Percentiles rank a stretch among this genome's conserved stretches.
Evolutionary conservation across 1,140 invertebrate genomes (phyloP).

Genomic region (Trypoxylus dichotomus): DNA sequence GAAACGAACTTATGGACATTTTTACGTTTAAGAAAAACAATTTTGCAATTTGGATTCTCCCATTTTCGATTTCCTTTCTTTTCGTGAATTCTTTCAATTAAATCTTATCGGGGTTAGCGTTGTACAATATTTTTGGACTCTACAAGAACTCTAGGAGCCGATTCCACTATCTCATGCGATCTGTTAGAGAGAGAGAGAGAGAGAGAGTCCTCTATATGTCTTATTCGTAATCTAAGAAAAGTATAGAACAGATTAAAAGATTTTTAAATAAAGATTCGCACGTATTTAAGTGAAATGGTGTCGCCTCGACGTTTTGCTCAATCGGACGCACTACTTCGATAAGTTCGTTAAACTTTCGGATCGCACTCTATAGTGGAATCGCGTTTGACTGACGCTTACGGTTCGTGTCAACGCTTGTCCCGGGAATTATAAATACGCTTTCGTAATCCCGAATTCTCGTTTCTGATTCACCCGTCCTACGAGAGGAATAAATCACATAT

Average conservation of each 20-base stretch:
- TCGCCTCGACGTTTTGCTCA: no score
- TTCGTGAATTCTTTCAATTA: not conserved
- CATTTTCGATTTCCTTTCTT: not conserved
- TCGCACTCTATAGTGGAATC: conserved; percentile 50
- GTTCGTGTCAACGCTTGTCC: conserved; percentile 69
- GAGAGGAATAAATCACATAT: conserved; percentile 38
- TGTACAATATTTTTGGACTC: conserved; percentile 40
- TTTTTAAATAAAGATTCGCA: no score
- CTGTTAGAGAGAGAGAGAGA: conserved; percentile 14
- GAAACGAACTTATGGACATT: no score
- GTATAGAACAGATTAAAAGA: no score
- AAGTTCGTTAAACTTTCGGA: conserved; percentile 38
- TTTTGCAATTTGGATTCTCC: not conserved
- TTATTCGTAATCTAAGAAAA: not conserved
- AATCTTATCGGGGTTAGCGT: not conserved
- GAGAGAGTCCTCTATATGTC: not conserved
- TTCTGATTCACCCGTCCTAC: conserved; percentile 58
- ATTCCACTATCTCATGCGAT: conserved; percentile 50
- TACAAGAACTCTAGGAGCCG: conserved; percentile 44
- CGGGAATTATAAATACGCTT: conserved; percentile 75
- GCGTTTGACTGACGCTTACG: conserved; percentile 50
- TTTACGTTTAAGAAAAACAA: no score
- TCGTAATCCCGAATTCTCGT: conserved; percentile 68
- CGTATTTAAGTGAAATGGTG: no score
- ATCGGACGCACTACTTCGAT: no score